Base-by-base conservation (phyloP, 2,113 vertebrate species). In the Corvus moneduloides region DNA sequence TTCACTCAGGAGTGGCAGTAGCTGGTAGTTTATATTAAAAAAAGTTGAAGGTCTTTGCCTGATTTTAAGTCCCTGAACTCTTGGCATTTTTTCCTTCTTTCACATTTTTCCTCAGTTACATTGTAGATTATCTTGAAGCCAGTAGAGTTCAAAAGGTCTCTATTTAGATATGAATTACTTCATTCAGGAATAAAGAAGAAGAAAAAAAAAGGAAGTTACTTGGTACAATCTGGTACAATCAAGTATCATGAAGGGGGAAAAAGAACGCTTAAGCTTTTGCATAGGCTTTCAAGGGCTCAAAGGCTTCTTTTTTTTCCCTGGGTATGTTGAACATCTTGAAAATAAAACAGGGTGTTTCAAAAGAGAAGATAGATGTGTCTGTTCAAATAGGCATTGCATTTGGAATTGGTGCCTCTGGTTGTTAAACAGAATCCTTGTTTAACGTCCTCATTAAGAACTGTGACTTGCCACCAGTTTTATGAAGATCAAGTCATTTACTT, bases 401-500 rank as follows among this genome's bases (percentile, higher is more conserved):
- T 95, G 83, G 87, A 63, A 68, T 94, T 92, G 86, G 88, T 63
- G 94, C 75, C 92, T 94, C 61, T 76, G 76, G 86, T 97, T 97
- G 95, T 93, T 95, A 96, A 97, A 95, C 81, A 91, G 94, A 96
- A 97, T 97, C 95, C 89, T 93, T 97, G 95, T 93, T 98, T 97
- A 97, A 97, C 89, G 67, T 97, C 87, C 97, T 98, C 97, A 96
- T 98, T 97, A 97, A 97, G 95, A 92, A 91, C 76, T 37, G 77
- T 93, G 94, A 96, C 94, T 84, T 93, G 76, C 92, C 94, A 92
- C 93, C 75, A 73, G 87, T 92, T 96, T 97, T 96, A 97, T 96
- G 97, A 98, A 95, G 94, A 97, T 97, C 92, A 94, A 97, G 96
- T 97, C 17, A 97, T 98, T 98, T 97, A 97, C 94, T 97, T 97